phyloP scores from a whole-genome alignment of 2,113 vertebrate genomes.

The Delphinapterus leucas region DNA sequence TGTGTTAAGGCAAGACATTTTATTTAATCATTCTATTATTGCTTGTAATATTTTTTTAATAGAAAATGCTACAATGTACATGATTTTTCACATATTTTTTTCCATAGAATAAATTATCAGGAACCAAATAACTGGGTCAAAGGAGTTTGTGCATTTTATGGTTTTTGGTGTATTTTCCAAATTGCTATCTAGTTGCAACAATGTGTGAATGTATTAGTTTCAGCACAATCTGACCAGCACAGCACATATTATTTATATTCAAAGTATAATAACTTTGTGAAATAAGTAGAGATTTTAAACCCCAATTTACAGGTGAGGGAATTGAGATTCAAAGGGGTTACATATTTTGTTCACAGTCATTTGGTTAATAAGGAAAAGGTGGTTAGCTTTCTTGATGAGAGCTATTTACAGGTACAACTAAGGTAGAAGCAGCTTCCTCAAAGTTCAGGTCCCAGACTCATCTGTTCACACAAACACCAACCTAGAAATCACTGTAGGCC shows the following conservation, averaged over 20 bases:
- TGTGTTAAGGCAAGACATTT: background rate
- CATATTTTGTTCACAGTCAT: background rate
- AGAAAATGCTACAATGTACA: background rate
- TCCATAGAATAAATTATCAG: background rate
- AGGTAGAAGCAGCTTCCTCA: background rate
- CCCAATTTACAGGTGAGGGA: background rate
- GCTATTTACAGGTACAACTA: background rate
- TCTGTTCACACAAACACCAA: background rate
- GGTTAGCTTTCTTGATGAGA: background rate
- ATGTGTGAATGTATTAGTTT: background rate
- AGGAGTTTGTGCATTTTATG: background rate
- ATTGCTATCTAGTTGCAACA: background rate
- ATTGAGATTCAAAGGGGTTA: background rate
- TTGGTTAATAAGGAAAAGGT: background rate
- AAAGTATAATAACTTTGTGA: background rate
- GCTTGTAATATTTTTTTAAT: background rate
- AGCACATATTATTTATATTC: background rate
- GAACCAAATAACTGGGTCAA: background rate
- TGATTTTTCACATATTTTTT: background rate
- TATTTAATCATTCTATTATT: conserved; percentile 9
- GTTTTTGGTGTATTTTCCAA: conserved; percentile 1
- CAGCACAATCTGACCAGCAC: background rate
- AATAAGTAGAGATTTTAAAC: background rate
- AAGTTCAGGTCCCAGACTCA: background rate
- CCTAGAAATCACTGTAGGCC: background rate